Conservation (phyloP, 2,113 vertebrate species). For the rabbit (Oryctolagus cuniculus) region DNA sequence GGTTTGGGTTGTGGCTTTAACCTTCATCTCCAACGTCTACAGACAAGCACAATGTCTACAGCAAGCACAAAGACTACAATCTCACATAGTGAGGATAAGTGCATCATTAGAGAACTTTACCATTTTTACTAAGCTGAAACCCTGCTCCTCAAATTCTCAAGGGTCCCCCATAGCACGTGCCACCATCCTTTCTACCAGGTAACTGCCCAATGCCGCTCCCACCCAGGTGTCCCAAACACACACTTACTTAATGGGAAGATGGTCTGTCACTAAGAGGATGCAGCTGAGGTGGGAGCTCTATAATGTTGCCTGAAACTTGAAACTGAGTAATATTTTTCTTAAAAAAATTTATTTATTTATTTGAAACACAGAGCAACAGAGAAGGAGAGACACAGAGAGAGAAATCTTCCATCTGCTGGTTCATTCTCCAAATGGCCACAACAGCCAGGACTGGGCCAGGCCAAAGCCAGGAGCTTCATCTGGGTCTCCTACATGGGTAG, state of each 20-base stretch:
- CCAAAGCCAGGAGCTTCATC: too few relatives aligned
- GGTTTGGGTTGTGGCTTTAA: not conserved
- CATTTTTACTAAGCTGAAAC: slow-evolving; percentile 48
- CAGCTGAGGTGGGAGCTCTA: not conserved
- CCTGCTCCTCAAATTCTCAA: not conserved
- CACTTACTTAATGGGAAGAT: not conserved
- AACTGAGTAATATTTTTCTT: not conserved
- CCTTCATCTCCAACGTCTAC: not conserved
- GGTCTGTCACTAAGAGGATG: not conserved
- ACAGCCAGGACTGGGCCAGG: too few relatives aligned
- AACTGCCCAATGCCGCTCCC: not conserved
- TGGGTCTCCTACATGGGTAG: too few relatives aligned
- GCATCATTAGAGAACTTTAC: not conserved
- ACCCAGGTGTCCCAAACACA: too few relatives aligned
- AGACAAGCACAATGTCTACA: not conserved
- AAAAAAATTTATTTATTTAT: not conserved
- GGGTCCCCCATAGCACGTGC: not conserved
- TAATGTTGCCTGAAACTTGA: not conserved
- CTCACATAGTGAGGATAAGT: not conserved
- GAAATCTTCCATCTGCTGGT: too few relatives aligned
- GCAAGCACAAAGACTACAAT: slow-evolving; percentile 20
- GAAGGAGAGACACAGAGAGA: too few relatives aligned
- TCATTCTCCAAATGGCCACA: too few relatives aligned
- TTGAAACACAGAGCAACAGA: too few relatives aligned
- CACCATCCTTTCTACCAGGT: not conserved